Base-by-base conservation (phyloP, 2,113 vertebrate genomes). In the Spea multiplicata region DNA sequence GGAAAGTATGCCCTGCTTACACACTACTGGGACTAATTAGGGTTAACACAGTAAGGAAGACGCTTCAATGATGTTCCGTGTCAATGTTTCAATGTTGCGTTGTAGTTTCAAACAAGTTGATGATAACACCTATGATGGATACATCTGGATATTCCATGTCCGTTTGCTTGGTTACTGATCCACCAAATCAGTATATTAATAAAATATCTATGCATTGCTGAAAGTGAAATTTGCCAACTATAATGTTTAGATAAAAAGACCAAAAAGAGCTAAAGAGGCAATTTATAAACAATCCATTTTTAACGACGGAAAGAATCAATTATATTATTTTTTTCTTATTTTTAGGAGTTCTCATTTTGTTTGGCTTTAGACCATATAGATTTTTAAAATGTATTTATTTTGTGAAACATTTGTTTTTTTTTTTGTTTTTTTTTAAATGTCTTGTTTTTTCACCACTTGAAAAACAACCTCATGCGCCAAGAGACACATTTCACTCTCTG, bases 401-500 rank as follows among this genome's bases (percentile, higher is more conserved):
- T 30, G 30, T 30, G 30, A 30, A 30, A 30, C 30, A 30, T 30
- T 30, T 30, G 1, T 30, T 30, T 30, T 30, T 30, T 30, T 30
- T 30, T 30, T 17, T 16, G 50, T 57, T 14, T 7, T 14, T 75
- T 82, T 52, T 5, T 52, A 52, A 7, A 52, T 52, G 9, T 61
- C 46, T 17, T 16, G 50, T 57, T 14, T 7, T 14, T 75, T 82
- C 84, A 83, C 76, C 66, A 81, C 83, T 73, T 83, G 85, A 74
- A 62, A 80, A 80, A 80, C 71, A 74, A 80, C 78, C 74, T 74
- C 8, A 61, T 59, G 70, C 76, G 44, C 68, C 7, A 70, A 71
- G 84, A 81, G 84, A 82, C 44, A 13, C 6, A 2, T 64, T 71
- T 72, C 85, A 83, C 76, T 82, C 85, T 89, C 82, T 53, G 44